Conservation (phyloP, 2,888 invertebrate species). For the Philhelius pedissequus region DNA sequence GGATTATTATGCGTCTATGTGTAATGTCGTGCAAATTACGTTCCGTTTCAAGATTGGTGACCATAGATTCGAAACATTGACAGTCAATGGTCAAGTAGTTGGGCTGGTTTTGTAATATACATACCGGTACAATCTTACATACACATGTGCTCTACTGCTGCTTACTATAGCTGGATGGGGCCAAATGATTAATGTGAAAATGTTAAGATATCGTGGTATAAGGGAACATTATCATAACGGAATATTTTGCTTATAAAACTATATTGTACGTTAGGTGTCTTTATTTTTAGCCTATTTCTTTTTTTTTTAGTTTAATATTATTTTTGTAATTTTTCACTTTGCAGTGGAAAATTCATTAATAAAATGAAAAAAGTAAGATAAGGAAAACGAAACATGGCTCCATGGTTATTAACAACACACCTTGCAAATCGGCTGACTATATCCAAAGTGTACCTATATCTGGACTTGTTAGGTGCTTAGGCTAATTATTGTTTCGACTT, state of each 20-base stretch:
- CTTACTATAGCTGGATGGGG: background rate
- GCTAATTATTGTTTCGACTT: background rate
- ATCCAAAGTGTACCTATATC: background rate
- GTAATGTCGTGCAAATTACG: conserved; percentile 38
- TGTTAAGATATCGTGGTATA: conserved; percentile 18
- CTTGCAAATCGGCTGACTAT: conserved; percentile 4
- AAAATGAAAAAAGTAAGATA: conserved; percentile 24
- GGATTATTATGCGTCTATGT: too few species aligned
- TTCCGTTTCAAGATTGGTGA: conserved; percentile 55
- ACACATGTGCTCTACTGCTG: background rate
- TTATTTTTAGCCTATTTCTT: background rate
- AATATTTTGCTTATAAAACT: conserved; percentile 12
- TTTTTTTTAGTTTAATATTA: background rate
- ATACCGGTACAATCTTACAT: too few species aligned
- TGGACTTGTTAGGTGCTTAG: background rate
- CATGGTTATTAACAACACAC: conserved; percentile 19
- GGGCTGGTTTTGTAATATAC: conserved; percentile 29
- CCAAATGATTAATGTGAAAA: conserved; percentile 61
- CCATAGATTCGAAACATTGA: conserved; percentile 55
- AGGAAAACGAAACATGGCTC: conserved; percentile 9
- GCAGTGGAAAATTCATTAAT: conserved; percentile 35
- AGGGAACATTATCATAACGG: conserved; percentile 66
- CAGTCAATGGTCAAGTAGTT: conserved; percentile 61
- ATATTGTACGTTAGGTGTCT: background rate
- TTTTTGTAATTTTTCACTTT: conserved; percentile 15